These are phyloP conservation scores for Enteromius thamalakanensis DNA, from an alignment of 2,797 vertebrate genomes.

Conservation along the genomic window DNA sequence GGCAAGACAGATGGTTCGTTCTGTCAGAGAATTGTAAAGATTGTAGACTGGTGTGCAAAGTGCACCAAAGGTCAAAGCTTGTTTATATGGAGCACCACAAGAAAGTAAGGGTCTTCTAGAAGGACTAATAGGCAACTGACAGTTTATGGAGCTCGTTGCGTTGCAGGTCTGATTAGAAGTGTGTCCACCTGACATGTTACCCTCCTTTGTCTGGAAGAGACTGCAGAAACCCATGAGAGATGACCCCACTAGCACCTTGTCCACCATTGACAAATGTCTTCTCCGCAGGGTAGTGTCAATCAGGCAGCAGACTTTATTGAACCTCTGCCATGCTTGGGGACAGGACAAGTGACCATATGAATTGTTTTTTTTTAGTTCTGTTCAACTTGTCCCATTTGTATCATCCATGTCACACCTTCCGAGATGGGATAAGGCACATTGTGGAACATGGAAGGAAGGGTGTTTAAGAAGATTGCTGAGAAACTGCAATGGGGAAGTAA, in stretches of 20 bases:
- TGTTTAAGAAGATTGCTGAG: conserved; percentile 43
- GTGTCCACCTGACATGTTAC: conserved; percentile 39
- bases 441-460: conserved; percentile 15
- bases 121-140: conserved; percentile 37
- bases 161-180: conserved; percentile 43
- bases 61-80: conserved; percentile 40
- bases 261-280: conserved; percentile 53
- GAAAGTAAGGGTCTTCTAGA: conserved; percentile 21
- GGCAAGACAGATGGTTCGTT: conserved; percentile 51
- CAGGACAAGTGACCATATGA: conserved; percentile 52
- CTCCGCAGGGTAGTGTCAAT: conserved; percentile 60
- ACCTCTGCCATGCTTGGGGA: conserved; percentile 54
- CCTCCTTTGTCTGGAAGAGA: conserved; percentile 25
- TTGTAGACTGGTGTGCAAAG: conserved; percentile 44
- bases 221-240: conserved; percentile 35
- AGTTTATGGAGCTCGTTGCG: conserved; percentile 16
- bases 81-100: conserved; percentile 25
- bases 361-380: not conserved
- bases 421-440: conserved; percentile 7
- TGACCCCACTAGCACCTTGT: conserved; percentile 57
- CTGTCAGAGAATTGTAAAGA: conserved; percentile 41
- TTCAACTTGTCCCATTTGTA: conserved; percentile 23
- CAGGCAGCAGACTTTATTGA: conserved; percentile 60
- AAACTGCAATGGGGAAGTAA: conserved; percentile 50
- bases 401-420: not conserved